Evolutionary conservation across 2,113 vertebrate species (phyloP).

Genomic region (Stigmatopora nigra): DNA sequence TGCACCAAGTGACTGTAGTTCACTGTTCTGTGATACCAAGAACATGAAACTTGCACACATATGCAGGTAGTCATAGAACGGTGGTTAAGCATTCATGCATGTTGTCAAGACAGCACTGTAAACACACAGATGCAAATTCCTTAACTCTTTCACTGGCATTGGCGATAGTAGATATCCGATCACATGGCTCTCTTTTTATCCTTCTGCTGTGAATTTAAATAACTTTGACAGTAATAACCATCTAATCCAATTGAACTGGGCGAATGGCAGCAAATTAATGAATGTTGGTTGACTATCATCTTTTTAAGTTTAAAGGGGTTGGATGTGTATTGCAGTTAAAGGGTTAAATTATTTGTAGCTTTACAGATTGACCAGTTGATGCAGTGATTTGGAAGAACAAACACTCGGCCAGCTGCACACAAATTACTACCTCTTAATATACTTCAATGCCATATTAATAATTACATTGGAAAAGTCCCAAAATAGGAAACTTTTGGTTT

Average conservation of each 20-base stretch:
- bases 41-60: constrained; percentile 13
- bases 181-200: no score
- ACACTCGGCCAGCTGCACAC: constrained; percentile 13
- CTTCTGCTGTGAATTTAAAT: no score
- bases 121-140: neutral
- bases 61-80: constrained; percentile 2
- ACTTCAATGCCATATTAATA: constrained; percentile 27
- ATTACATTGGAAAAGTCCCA: constrained; percentile 27
- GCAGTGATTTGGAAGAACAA: neutral
- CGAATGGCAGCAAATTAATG: no score
- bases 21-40: constrained; percentile 42
- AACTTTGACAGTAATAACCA: no score
- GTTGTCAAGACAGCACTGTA: constrained; percentile 2
- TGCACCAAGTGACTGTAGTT: constrained; percentile 59
- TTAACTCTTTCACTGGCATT: no score
- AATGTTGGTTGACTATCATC: no score
- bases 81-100: neutral
- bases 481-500: constrained; percentile 31
- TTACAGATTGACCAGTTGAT: neutral
- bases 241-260: no score
- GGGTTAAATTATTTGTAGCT: neutral
- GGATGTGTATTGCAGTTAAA: no score
- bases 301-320: no score
- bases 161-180: no score
- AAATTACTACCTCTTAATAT: constrained; percentile 15